Evolutionary conservation across 2,113 vertebrate genomes (phyloP).

Genomic region (Etia nguti): DNA sequence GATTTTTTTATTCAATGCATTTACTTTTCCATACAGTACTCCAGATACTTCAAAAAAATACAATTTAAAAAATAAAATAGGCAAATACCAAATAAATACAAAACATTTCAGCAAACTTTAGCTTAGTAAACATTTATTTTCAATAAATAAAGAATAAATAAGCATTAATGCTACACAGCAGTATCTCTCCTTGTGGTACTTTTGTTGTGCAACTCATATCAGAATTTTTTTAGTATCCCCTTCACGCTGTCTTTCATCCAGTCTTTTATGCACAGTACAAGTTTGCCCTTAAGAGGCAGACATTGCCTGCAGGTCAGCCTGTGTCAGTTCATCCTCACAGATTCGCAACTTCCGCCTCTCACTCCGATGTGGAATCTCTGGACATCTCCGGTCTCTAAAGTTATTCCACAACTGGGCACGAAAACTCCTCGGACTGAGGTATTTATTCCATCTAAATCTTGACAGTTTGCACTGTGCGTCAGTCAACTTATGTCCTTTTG

Average conservation of each 20-base stretch:
- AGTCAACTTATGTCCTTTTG: background rate
- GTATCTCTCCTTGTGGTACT: background rate
- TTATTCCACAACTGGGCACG: background rate
- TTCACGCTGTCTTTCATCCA: background rate
- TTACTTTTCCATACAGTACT: conserved; percentile 18
- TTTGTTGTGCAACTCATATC: conserved; percentile 7
- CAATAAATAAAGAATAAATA: conserved; percentile 66
- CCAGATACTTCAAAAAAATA: background rate
- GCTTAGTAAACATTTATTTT: conserved; percentile 5
- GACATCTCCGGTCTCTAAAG: background rate
- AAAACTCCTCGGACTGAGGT: background rate
- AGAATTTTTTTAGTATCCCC: background rate
- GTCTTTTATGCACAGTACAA: background rate
- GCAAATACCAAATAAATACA: background rate
- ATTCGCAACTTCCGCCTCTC: background rate
- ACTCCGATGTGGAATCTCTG: background rate
- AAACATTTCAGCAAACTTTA: background rate
- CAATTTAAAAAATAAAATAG: background rate
- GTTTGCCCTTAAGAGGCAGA: background rate
- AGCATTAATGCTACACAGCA: background rate
- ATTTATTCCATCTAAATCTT: background rate
- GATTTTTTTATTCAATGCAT: conserved; percentile 19
- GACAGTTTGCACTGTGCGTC: background rate
- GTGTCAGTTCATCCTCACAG: background rate
- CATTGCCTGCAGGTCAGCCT: background rate